Percentiles rank a stretch among this genome's conserved stretches.
Conservation (phyloP, 2,113 vertebrate genomes). For the Candoia aspera region DNA sequence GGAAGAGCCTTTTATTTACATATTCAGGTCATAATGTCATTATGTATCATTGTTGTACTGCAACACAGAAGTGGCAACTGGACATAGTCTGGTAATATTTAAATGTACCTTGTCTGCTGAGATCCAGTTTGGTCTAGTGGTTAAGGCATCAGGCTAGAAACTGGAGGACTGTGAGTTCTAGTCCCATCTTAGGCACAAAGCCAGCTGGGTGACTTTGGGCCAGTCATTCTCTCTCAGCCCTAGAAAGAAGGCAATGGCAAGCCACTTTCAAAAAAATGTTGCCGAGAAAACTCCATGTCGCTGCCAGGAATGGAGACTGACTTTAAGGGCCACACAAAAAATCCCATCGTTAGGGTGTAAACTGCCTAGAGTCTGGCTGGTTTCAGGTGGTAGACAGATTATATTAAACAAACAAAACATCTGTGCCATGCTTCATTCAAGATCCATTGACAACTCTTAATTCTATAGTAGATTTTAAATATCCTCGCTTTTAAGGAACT, state of each 20-base stretch:
- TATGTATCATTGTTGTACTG: background rate
- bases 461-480: background rate
- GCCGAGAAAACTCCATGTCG: background rate
- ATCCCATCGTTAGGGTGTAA: background rate
- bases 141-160: background rate
- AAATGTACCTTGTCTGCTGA: background rate
- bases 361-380: background rate
- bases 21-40: conserved; percentile 25
- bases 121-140: background rate
- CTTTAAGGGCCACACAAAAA: background rate
- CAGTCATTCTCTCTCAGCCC: background rate
- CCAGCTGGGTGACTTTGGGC: background rate
- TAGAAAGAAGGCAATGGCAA: background rate
- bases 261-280: background rate
- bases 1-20: conserved; percentile 36
- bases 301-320: background rate
- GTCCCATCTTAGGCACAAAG: background rate
- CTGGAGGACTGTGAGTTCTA: background rate
- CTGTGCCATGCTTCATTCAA: background rate
- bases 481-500: background rate
- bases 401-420: background rate
- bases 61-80: background rate
- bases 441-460: background rate
- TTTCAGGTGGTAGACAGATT: background rate
- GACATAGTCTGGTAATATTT: background rate